A percentile compares a stretch with the other conserved stretches of the same genome.
phyloP scores from a whole-genome alignment of 2,113 vertebrate genomes.

The Rostratula benghalensis region DNA sequence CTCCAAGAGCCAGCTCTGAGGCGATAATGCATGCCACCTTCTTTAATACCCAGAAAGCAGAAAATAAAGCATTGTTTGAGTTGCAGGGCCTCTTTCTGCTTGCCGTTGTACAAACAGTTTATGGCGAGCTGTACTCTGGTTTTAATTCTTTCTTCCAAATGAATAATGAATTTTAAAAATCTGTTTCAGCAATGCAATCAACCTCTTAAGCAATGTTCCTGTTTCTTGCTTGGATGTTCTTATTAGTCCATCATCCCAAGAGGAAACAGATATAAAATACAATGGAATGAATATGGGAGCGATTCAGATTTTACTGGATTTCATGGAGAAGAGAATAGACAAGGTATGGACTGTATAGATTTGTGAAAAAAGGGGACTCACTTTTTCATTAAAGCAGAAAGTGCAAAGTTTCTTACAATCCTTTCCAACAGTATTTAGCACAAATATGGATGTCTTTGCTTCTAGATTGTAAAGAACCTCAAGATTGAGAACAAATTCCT shows the following conservation, averaged over 20 bases:
- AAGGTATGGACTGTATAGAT: conserved; percentile 81
- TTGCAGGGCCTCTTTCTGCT: background rate
- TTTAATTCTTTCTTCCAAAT: conserved; percentile 24
- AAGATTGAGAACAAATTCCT: background rate
- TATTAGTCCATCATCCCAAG: conserved; percentile 85
- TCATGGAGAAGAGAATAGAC: conserved; percentile 98
- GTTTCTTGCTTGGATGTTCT: conserved; percentile 92
- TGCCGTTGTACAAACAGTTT: background rate
- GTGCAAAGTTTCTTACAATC: background rate
- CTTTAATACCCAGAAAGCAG: background rate
- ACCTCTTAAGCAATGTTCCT: conserved; percentile 95
- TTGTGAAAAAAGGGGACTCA: background rate
- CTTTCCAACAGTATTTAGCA: background rate
- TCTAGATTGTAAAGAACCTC: background rate
- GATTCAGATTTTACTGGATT: conserved; percentile 87
- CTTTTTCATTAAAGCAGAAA: background rate
- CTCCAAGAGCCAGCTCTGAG: background rate
- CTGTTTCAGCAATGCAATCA: conserved; percentile 89
- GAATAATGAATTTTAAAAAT: conserved; percentile 66
- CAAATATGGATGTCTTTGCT: background rate
- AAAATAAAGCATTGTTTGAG: conserved; percentile 21
- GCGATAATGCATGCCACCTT: background rate
- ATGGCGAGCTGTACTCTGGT: background rate
- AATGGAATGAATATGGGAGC: conserved; percentile 91
- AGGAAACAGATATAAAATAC: conserved; percentile 81